Percentiles rank a stretch among this genome's conserved stretches.
Conservation (phyloP, 2,797 vertebrate species). For the Hoplostethus mediterraneus region DNA sequence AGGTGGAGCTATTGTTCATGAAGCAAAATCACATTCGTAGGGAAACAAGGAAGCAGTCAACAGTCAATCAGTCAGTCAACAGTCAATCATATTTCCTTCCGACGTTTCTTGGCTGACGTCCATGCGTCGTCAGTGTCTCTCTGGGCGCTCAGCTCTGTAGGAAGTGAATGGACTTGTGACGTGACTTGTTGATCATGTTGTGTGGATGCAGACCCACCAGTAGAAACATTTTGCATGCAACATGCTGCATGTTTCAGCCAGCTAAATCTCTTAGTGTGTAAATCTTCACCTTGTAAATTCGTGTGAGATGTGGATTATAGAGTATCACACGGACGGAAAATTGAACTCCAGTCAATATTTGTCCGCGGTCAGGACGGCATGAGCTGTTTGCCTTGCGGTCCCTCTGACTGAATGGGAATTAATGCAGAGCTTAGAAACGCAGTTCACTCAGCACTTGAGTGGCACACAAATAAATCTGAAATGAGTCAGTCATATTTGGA, state of each 20-base stretch:
- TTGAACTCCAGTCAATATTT: constrained; percentile 37
- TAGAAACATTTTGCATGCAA: no score
- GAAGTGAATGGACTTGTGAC: neutral
- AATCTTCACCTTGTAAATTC: neutral
- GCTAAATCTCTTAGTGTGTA: neutral
- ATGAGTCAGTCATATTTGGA: constrained; percentile 50
- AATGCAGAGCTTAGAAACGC: constrained; percentile 27
- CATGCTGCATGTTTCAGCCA: no score
- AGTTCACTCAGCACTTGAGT: constrained; percentile 24
- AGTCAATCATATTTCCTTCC: no score
- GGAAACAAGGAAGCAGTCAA: constrained; percentile 43
- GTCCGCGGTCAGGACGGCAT: constrained; percentile 8
- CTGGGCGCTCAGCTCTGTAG: neutral
- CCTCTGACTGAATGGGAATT: constrained; percentile 29
- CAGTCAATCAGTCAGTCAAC: no score
- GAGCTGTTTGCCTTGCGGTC: constrained; percentile 31
- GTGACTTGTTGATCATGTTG: neutral
- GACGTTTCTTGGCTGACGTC: no score
- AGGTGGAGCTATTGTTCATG: constrained; percentile 49
- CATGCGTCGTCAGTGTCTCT: no score
- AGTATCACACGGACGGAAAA: neutral
- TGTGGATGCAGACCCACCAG: no score
- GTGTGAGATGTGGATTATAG: neutral
- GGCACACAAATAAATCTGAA: constrained; percentile 43
- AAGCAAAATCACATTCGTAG: constrained; percentile 33